These are phyloP conservation scores for Corydoras maculifer DNA, from an alignment of 2,113 vertebrate genomes.

Conservation along the genomic window DNA sequence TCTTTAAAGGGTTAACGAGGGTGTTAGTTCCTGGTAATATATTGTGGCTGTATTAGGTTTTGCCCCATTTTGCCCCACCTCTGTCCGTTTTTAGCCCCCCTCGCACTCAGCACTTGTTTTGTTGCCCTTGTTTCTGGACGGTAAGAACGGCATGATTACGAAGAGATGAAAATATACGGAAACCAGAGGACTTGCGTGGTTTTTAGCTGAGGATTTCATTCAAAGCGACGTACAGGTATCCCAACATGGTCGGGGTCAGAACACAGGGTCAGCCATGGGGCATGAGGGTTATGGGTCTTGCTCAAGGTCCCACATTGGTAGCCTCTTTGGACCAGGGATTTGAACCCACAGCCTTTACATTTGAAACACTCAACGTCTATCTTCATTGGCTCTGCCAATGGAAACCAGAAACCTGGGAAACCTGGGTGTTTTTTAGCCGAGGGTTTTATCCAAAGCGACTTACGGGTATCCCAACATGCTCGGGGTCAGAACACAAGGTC, in stretches of 20 bases:
- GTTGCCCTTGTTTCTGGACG: conserved; percentile 9
- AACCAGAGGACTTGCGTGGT: conserved; percentile 41
- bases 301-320: too few relatives aligned
- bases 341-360: background rate
- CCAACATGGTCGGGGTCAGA: conserved; percentile 32
- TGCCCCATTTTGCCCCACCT: background rate
- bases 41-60: conserved; percentile 21
- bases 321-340: too few relatives aligned
- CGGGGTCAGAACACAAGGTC: too few relatives aligned
- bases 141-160: conserved; percentile 48
- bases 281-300: background rate
- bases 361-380: too few relatives aligned
- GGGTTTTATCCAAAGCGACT: too few relatives aligned
- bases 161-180: conserved; percentile 42
- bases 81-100: background rate
- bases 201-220: conserved; percentile 45
- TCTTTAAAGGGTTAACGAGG: conserved; percentile 22
- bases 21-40: conserved; percentile 10
- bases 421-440: too few relatives aligned
- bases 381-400: too few relatives aligned
- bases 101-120: conserved; percentile 6
- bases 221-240: conserved; percentile 44
- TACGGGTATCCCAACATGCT: too few relatives aligned
- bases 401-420: conserved; percentile 14
- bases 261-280: background rate